A percentile compares a stretch with the other conserved stretches of the same genome.
Conservation (phyloP, 2,113 vertebrate species). For the cat (Felis catus) region DNA sequence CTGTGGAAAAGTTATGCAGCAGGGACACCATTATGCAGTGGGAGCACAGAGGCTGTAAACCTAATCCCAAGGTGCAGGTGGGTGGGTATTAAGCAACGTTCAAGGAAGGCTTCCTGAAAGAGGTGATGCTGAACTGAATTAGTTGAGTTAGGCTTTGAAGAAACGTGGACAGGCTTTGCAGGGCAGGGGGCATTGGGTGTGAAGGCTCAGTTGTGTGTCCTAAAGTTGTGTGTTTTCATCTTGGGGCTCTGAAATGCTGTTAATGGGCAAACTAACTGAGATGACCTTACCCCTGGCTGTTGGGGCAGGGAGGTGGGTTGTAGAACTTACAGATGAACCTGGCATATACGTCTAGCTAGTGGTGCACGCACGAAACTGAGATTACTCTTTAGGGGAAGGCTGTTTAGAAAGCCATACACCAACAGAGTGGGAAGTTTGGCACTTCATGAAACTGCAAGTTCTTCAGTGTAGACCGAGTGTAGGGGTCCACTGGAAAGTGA, state of each 20-base stretch:
- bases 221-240: not conserved
- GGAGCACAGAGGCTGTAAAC: not conserved
- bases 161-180: not conserved
- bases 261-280: not conserved
- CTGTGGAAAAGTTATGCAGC: not conserved
- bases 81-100: not conserved
- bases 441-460: not conserved
- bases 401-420: constrained; percentile 14
- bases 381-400: not conserved
- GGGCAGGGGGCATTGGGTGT: not conserved
- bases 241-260: not conserved
- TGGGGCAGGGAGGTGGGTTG: not conserved
- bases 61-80: not conserved
- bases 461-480: not conserved
- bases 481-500: not conserved
- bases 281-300: not conserved
- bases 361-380: not conserved
- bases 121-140: not conserved
- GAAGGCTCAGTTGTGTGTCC: not conserved
- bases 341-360: not conserved
- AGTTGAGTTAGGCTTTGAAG: not conserved
- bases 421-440: not conserved
- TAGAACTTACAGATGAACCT: not conserved
- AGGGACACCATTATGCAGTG: not conserved
- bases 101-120: not conserved